Evolutionary conservation across 2,113 vertebrate species (phyloP).

Genomic region (Lycocorax pyrrhopterus): DNA sequence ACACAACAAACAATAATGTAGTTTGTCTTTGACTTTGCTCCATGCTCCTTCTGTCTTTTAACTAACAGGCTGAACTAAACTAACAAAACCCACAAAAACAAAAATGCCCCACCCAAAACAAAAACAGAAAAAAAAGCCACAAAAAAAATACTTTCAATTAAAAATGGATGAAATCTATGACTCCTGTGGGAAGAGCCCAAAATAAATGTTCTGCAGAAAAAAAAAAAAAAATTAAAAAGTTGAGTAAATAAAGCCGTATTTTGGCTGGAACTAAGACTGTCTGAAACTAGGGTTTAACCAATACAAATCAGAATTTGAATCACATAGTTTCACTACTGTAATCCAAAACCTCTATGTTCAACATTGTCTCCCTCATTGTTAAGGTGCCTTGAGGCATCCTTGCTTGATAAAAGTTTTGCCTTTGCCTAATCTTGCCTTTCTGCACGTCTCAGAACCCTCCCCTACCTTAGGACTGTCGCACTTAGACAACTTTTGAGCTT

Average conservation of each 20-base stretch:
- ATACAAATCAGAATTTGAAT: not conserved
- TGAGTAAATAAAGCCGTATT: not conserved
- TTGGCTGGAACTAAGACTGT: not conserved
- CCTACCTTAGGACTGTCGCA: not conserved
- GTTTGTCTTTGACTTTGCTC: not conserved
- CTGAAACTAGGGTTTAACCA: not conserved
- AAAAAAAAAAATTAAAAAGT: not conserved
- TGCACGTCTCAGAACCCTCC: not conserved
- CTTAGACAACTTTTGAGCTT: not conserved
- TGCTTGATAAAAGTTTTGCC: not conserved
- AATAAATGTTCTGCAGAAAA: not conserved
- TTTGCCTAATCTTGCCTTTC: not conserved
- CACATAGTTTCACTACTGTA: not conserved
- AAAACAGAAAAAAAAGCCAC: not conserved
- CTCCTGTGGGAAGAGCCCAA: not conserved
- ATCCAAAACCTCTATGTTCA: not conserved
- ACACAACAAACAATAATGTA: not conserved
- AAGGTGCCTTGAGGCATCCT: not conserved
- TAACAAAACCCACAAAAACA: not conserved
- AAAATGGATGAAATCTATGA: not conserved
- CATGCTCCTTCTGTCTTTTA: not conserved
- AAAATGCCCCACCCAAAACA: not conserved
- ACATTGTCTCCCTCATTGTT: not conserved
- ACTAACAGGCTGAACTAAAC: not conserved
- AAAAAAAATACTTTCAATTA: not conserved